phyloP scores from a whole-genome alignment of 2,888 invertebrate species.

The Gryllus longicercus region DNA sequence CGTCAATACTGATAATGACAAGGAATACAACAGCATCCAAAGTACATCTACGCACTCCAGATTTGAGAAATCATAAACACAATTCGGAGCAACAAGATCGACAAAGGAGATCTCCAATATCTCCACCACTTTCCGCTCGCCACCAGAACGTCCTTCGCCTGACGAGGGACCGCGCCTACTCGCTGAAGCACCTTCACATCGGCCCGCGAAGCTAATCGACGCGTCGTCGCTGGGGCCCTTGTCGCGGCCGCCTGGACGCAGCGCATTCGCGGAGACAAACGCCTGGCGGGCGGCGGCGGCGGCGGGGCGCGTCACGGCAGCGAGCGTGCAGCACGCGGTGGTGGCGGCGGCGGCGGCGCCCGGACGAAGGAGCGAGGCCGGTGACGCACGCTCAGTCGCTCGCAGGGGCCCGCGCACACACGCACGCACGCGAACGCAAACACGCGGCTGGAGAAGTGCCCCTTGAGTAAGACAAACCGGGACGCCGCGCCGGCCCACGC shows the following conservation, averaged over 20 bases:
- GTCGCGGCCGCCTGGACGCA: background rate
- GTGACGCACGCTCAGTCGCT: background rate
- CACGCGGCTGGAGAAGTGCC: too few species aligned
- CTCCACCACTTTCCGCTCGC: background rate
- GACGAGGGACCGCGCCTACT: too few species aligned
- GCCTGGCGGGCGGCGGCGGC: background rate
- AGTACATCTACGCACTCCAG: too few species aligned
- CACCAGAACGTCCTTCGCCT: too few species aligned
- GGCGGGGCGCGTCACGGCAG: slow-evolving; percentile 12
- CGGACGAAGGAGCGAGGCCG: background rate
- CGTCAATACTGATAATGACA: too few species aligned
- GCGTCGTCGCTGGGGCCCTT: background rate
- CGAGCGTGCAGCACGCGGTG: slow-evolving; percentile 24
- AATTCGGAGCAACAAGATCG: too few species aligned
- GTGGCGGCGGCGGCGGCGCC: background rate
- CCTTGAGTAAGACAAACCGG: too few species aligned
- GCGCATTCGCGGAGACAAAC: background rate
- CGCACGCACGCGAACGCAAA: background rate
- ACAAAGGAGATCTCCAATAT: background rate
- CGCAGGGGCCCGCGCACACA: too few species aligned
- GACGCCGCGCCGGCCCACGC: background rate
- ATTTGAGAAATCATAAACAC: too few species aligned
- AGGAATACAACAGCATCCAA: too few species aligned
- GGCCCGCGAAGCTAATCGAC: background rate
- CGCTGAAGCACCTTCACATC: background rate